Conservation (phyloP, 2,888 invertebrate genomes). For the Trachelus tabidus region DNA sequence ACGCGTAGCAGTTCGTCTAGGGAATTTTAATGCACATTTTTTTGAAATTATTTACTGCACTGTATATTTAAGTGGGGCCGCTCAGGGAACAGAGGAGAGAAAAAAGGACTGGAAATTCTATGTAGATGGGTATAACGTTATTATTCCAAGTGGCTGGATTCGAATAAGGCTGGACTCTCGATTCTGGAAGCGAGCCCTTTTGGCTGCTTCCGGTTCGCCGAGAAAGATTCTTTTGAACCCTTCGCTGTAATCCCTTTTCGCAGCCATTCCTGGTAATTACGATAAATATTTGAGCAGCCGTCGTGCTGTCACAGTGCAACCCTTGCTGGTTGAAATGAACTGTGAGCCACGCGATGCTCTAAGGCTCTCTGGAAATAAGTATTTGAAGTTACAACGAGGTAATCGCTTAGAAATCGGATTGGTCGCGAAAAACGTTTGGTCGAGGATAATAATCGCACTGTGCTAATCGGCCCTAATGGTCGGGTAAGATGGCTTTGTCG, state of each 20-base stretch:
- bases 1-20: background rate
- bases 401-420: slow-evolving; percentile 2
- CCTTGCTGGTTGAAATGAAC: background rate
- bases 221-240: slow-evolving; percentile 15
- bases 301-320: slow-evolving; percentile 44
- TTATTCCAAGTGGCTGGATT: slow-evolving; percentile 58
- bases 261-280: slow-evolving; percentile 51
- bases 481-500: slow-evolving; percentile 15
- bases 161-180: slow-evolving; percentile 1
- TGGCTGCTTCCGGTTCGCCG: slow-evolving; percentile 43
- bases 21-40: background rate
- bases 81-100: background rate
- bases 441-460: background rate
- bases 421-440: background rate
- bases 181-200: slow-evolving; percentile 5
- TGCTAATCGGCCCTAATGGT: slow-evolving; percentile 51
- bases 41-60: background rate
- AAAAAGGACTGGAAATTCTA: background rate
- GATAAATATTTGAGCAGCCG: slow-evolving; percentile 66
- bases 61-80: background rate
- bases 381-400: background rate
- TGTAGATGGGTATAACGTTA: slow-evolving; percentile 36
- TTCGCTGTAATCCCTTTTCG: slow-evolving; percentile 29
- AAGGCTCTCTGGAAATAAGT: slow-evolving; percentile 24
- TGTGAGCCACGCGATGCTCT: slow-evolving; percentile 54